These are phyloP conservation scores for Bungarus multicinctus DNA, from an alignment of 2,113 vertebrate genomes.

Conservation along the genomic window DNA sequence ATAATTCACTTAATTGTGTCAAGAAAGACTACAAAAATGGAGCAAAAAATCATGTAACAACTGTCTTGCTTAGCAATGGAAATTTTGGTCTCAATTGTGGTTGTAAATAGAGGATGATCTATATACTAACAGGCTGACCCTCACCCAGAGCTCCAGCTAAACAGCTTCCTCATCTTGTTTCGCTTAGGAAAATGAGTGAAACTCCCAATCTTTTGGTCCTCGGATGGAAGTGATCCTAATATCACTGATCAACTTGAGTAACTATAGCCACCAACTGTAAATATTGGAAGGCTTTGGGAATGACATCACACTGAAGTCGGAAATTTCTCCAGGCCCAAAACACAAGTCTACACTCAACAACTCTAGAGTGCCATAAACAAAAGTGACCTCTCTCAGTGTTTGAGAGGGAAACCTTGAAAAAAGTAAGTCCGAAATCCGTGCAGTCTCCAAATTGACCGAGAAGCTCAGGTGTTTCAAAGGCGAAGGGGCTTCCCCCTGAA, in stretches of 20 bases:
- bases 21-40: not conserved
- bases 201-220: not conserved
- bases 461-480: not conserved
- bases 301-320: not conserved
- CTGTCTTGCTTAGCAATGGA: not conserved
- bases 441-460: not conserved
- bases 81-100: not conserved
- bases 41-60: not conserved
- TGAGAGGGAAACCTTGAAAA: not conserved
- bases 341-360: too few relatives aligned
- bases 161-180: not conserved
- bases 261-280: not conserved
- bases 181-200: not conserved
- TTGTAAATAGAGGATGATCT: not conserved
- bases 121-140: not conserved
- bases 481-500: not conserved
- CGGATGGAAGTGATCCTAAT: not conserved
- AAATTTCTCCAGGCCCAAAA: not conserved
- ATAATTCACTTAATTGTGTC: not conserved
- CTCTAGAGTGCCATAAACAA: not conserved
- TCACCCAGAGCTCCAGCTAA: not conserved
- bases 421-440: not conserved
- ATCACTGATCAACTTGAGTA: not conserved
- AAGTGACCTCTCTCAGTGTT: not conserved
- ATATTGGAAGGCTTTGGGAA: not conserved